Evolutionary conservation across 2,888 invertebrate species (phyloP).

Genomic region (Stenurella melanura): DNA sequence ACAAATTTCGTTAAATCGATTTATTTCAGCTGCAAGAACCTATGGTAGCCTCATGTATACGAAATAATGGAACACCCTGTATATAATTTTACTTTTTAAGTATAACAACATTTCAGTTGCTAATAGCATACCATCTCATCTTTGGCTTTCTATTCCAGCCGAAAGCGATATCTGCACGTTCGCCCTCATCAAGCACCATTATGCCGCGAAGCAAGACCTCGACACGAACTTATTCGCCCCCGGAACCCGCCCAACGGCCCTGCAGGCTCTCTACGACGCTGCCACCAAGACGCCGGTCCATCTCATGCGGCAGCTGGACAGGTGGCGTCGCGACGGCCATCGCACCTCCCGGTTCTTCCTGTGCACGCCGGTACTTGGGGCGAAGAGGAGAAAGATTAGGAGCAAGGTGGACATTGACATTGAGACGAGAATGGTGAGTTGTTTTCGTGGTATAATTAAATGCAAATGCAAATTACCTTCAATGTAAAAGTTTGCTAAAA

Average conservation of each 20-base stretch:
- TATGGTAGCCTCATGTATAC: too few species aligned
- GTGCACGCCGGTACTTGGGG: constrained; percentile 88
- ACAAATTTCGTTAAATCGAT: too few species aligned
- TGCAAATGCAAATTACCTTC: too few species aligned
- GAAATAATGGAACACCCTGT: too few species aligned
- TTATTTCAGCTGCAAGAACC: too few species aligned
- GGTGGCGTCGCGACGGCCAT: constrained; percentile 79
- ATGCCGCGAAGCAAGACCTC: constrained; percentile 81
- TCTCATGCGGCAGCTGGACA: constrained; percentile 81
- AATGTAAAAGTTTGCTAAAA: too few species aligned
- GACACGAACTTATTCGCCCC: constrained; percentile 85
- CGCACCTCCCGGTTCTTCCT: constrained; percentile 83
- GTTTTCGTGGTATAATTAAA: too few species aligned
- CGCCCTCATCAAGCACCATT: constrained; percentile 86
- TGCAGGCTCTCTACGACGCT: constrained; percentile 84
- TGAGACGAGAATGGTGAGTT: constrained; percentile 90
- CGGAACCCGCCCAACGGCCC: constrained; percentile 83
- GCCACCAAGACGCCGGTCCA: constrained; percentile 81
- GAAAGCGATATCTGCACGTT: constrained; percentile 94
- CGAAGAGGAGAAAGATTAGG: constrained; percentile 80
- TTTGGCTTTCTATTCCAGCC: constrained; percentile 77
- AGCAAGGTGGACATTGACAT: constrained; percentile 87
- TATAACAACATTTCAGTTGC: too few species aligned
- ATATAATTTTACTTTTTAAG: too few species aligned
- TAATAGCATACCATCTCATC: not conserved